Evolutionary conservation across 2,113 vertebrate genomes (phyloP), one percentile per base, ranked within the genome.

Genomic region (Microcebus griseorufus): DNA sequence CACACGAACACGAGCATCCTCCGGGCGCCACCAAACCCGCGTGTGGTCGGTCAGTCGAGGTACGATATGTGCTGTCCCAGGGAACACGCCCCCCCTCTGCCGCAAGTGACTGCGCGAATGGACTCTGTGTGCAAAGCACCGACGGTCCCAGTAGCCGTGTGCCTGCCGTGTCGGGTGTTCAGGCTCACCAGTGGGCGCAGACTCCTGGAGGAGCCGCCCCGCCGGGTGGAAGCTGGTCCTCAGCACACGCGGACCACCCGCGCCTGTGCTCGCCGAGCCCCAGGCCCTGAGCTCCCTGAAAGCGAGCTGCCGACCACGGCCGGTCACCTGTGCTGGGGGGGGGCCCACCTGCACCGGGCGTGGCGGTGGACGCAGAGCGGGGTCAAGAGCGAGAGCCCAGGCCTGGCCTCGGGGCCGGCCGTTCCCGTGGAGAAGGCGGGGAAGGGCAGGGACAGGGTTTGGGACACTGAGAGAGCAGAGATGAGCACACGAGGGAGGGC

Each of bases 21-120:
- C 90, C 9, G 20, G 10, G 39, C 5, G 5, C 53, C 34, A 3
- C 14, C 22, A 18, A 13, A 65, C 32, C 3, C 6, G 2, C 7
- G 16, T 20, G 9, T 20, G n/a, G 10, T 12, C 62, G 0, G 0
- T 45, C 42, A 6, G 4, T 20, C 14, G 9, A 1, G 7, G 5
- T 0, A 2, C 29, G 12, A 10, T 7, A 25, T 20, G 9, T 0
- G 32, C 67, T 0, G 3, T 34, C 37, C 42, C 22, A 0, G 65
- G 2, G 25, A 22, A 5, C 29, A 3, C 0, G 3, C 3, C 5
- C n/a, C 16, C 32, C 60, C 32, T 3, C 4, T 53, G 22, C 37
- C 3, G 29, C n/a, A 53, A 23, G 75, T 7, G 13, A 29, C 17
- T 7, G 34, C 14, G 45, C 25, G 58, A 18, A 9, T 5, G 48